These are phyloP conservation scores for Geopemphigus sp. DNA, from an alignment of 1,140 invertebrate species.

Conservation along the genomic window DNA sequence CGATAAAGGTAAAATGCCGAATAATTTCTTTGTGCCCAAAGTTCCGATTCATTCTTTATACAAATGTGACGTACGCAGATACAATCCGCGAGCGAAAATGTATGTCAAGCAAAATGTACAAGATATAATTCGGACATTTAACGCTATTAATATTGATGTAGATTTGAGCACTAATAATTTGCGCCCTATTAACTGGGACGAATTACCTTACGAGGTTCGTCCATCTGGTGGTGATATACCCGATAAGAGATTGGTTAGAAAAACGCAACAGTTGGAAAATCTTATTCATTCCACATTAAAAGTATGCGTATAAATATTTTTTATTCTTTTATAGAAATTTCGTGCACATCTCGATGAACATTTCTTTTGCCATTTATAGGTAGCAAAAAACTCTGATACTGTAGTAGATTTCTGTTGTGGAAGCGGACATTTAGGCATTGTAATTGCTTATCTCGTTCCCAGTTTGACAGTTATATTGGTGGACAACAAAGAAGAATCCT, in stretches of 20 bases:
- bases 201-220: conserved; percentile 69
- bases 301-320: conserved; percentile 47
- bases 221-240: conserved; percentile 79
- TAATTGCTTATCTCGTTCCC: conserved; percentile 78
- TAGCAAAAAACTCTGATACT: conserved; percentile 56
- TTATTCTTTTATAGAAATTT: too few relatives aligned
- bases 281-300: conserved; percentile 75
- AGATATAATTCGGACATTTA: conserved; percentile 48
- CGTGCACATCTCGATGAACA: background rate
- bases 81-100: conserved; percentile 69
- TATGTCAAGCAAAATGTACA: conserved; percentile 76
- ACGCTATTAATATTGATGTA: conserved; percentile 43
- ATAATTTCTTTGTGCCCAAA: conserved; percentile 53
- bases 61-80: conserved; percentile 73
- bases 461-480: conserved; percentile 74
- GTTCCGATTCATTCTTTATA: conserved; percentile 69
- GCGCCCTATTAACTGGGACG: conserved; percentile 62
- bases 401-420: conserved; percentile 96
- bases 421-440: conserved; percentile 85
- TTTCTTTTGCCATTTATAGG: conserved; percentile 50
- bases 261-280: conserved; percentile 87
- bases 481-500: conserved; percentile 89
- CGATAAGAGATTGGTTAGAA: conserved; percentile 68
- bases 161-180: conserved; percentile 56
- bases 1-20: conserved; percentile 5